Evolutionary conservation across 2,113 vertebrate genomes (phyloP).

Genomic region (Corvus moneduloides): DNA sequence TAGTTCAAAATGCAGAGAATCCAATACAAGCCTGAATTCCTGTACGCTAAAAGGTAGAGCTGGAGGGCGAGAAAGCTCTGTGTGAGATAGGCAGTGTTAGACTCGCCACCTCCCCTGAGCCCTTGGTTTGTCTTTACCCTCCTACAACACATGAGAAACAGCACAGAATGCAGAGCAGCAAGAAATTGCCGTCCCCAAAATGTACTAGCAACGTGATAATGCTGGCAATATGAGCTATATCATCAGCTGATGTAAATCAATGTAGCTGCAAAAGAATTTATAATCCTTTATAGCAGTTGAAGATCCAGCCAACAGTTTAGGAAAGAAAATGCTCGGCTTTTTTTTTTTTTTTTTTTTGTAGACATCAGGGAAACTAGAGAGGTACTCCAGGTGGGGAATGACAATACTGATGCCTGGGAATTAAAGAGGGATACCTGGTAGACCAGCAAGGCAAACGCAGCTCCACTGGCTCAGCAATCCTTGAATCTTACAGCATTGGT

Average conservation of each 20-base stretch:
- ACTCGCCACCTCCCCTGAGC: conserved; percentile 49
- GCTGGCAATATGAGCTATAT: conserved; percentile 67
- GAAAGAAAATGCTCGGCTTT: not conserved
- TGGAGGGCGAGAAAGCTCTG: conserved; percentile 30
- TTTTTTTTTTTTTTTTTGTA: not conserved
- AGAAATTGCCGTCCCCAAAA: conserved; percentile 53
- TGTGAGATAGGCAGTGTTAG: conserved; percentile 44
- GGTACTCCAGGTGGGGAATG: not conserved
- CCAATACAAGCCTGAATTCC: conserved; percentile 12
- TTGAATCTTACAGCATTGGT: conserved; percentile 66
- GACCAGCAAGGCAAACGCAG: conserved; percentile 27
- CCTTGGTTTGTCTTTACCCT: conserved; percentile 35
- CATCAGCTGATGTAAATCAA: conserved; percentile 65
- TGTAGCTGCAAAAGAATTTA: conserved; percentile 45
- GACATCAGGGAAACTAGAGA: not conserved
- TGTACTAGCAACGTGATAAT: conserved; percentile 65
- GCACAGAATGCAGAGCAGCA: conserved; percentile 62
- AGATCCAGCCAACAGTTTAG: conserved; percentile 9
- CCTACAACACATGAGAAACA: conserved; percentile 59
- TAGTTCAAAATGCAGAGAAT: conserved; percentile 23
- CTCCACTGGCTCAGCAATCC: conserved; percentile 62
- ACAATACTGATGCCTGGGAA: not conserved
- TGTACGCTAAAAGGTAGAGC: conserved; percentile 37
- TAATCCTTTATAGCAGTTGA: conserved; percentile 17
- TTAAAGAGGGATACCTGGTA: conserved; percentile 4